Percentiles rank a stretch among this genome's conserved stretches.
Evolutionary conservation across 2,888 invertebrate species (phyloP).

Genomic region (Argyra leucocephala): DNA sequence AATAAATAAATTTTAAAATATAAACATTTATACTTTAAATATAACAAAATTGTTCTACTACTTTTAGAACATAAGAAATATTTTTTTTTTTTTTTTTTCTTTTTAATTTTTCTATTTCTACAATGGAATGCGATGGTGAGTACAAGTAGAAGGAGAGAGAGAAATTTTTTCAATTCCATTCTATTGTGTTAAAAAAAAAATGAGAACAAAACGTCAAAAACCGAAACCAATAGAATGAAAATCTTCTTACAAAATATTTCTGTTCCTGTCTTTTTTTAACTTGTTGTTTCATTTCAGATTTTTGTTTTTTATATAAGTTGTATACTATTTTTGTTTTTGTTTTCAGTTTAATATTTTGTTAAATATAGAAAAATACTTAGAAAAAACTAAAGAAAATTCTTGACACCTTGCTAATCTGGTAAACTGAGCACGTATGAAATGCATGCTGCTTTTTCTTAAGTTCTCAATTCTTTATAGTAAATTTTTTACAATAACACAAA

Average conservation of each 20-base stretch:
- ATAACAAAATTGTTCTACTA: too few relatives aligned
- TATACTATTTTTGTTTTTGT: too few relatives aligned
- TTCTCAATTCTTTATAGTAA: neutral
- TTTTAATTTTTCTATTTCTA: neutral
- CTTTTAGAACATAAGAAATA: too few relatives aligned
- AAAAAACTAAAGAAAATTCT: neutral
- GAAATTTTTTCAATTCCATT: neutral
- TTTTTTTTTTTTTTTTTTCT: neutral
- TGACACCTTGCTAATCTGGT: conserved; percentile 4
- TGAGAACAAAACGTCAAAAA: too few relatives aligned
- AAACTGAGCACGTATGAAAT: conserved; percentile 1
- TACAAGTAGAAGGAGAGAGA: too few relatives aligned
- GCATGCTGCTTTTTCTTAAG: neutral
- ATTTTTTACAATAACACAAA: neutral
- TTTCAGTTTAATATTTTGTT: neutral
- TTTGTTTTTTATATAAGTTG: neutral
- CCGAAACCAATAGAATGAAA: too few relatives aligned
- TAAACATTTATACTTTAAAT: too few relatives aligned
- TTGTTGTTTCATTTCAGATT: neutral
- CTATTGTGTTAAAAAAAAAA: neutral
- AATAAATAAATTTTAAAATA: neutral
- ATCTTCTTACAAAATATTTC: neutral
- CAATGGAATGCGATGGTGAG: neutral
- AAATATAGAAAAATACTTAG: neutral
- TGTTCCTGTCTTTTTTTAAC: neutral